These are phyloP conservation scores for Oreonectes daqikongensis DNA, from an alignment of 2,797 vertebrate genomes.

Conservation along the genomic window DNA sequence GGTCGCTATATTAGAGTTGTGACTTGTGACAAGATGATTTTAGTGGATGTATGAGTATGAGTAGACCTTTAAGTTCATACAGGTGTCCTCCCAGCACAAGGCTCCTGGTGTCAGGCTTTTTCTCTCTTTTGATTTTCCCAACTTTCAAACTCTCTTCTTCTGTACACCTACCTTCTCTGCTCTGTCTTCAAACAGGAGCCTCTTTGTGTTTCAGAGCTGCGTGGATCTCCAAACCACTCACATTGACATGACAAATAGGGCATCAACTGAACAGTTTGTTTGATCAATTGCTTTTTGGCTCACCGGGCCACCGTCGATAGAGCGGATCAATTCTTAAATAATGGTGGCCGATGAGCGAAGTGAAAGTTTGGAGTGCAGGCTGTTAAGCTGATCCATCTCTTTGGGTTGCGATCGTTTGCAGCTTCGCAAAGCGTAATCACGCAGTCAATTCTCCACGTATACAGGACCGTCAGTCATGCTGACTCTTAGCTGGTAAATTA, in stretches of 20 bases:
- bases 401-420: slow-evolving; percentile 44
- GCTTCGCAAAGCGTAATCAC: slow-evolving; percentile 31
- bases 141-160: background rate
- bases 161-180: background rate
- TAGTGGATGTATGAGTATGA: background rate
- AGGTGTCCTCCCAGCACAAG: too few species aligned
- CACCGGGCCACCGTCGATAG: slow-evolving; percentile 47
- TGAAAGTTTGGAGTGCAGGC: slow-evolving; percentile 59
- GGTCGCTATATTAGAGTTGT: too few species aligned
- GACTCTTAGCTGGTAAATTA: slow-evolving; percentile 48
- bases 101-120: background rate
- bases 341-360: slow-evolving; percentile 53
- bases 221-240: slow-evolving; percentile 36
- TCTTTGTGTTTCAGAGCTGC: slow-evolving; percentile 25
- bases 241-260: slow-evolving; percentile 57
- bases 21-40: background rate
- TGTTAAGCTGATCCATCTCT: slow-evolving; percentile 58
- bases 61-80: background rate
- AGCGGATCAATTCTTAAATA: slow-evolving; percentile 60
- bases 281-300: slow-evolving; percentile 61
- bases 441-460: slow-evolving; percentile 38
- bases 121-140: background rate
- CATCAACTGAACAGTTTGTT: slow-evolving; percentile 59
- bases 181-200: slow-evolving; percentile 48
- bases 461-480: slow-evolving; percentile 45